Base-by-base conservation (phyloP, 2,113 vertebrate species). In the Etheostoma cragini region DNA sequence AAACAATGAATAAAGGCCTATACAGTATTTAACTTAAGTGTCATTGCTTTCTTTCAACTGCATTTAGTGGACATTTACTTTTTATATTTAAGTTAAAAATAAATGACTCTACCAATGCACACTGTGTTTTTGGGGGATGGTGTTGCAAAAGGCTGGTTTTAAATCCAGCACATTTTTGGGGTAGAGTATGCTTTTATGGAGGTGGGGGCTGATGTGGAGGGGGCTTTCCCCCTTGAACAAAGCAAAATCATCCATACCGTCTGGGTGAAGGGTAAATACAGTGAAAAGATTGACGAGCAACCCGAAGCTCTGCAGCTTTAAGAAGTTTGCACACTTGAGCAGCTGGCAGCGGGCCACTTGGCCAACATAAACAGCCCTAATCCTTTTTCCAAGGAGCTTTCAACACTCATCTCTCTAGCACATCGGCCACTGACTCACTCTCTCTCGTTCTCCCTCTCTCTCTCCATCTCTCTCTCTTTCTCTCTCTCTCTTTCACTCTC, bases 381-480 rank as follows among this genome's bases (percentile, higher is more conserved):
- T 94, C 94, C 93, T 94, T 94, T 95, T 95, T 94, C 94, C 94
- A 94, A 95, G 80, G 91, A 91, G 92, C 92, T 94, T 94, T 95
- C 94, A 93, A 82, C 94, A 93, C 94, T 94, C 94, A 85, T 92
- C 92, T 92, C 90, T 81, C 86, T 89, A 87, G 91, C 93, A 92
- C 88, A 89, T 85, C 56, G 67, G 81, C 85, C 90, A 83, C 81
- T 80, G 89, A 90, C 90, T 92, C 91, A 38, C 91, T 86, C 88
- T 60, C 80, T 72, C 26, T 26, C 26, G 26, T 26, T 26, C 26
- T 26, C 60, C 70, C 53, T 42, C 70, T 56, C 33, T 77, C 66
- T 84, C 81, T 71, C 78, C 64, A 62, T 30, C 53, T 26, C 74
- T 77, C 80, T 71, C 66, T 38, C 35, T 38, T 88, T 92, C 91